Evolutionary conservation across 2,797 vertebrate species (phyloP).

Genomic region (Scyliorhinus canicula): DNA sequence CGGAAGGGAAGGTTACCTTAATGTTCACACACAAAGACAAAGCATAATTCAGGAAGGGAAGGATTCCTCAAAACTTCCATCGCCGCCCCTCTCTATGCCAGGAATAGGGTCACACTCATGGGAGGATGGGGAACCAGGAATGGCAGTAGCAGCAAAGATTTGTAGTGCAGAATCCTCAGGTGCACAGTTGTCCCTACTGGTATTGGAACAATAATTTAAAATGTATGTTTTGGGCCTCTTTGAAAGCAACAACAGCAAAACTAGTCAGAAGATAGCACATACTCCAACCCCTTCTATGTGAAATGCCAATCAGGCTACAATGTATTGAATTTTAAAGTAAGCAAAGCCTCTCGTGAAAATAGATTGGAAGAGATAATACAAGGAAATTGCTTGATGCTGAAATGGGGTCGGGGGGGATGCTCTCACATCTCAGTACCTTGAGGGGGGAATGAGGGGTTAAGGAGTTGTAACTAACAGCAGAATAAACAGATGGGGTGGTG

Average conservation of each 20-base stretch:
- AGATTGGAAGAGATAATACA: background rate
- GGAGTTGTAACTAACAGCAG: background rate
- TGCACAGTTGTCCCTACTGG: background rate
- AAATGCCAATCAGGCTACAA: no score
- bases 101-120: background rate
- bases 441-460: background rate
- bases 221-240: background rate
- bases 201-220: background rate
- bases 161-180: background rate
- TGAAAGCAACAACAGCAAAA: background rate
- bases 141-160: background rate
- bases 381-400: background rate
- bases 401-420: background rate
- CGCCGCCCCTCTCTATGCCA: background rate
- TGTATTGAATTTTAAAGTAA: background rate
- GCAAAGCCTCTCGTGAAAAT: background rate
- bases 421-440: background rate
- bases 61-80: background rate
- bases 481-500: no score
- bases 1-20: background rate
- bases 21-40: background rate
- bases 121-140: background rate
- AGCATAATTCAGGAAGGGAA: background rate
- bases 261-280: no score
- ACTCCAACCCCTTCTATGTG: no score